Conservation (phyloP, 92 coral and sea anemone genomes). For the Umimayanthus chanpuru region DNA sequence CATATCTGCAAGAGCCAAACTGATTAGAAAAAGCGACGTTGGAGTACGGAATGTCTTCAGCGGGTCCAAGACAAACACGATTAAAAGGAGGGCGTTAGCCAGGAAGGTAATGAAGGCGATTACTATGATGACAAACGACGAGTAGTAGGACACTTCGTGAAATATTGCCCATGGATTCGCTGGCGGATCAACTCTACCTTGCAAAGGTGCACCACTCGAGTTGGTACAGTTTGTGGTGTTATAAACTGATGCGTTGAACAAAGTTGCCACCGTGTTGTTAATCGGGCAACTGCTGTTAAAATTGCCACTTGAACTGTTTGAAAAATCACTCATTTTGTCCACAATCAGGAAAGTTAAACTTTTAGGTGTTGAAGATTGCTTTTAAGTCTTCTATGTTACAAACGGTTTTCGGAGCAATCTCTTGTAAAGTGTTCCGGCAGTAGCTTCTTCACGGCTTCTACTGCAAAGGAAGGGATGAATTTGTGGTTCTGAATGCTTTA, state of each 20-base stretch:
- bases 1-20: slow-evolving; percentile 43
- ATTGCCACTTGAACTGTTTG: neutral
- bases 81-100: slow-evolving; percentile 39
- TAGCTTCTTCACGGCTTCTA: no score
- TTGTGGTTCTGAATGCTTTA: neutral
- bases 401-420: neutral
- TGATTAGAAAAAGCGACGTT: slow-evolving; percentile 43
- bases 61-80: slow-evolving; percentile 48
- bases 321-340: neutral
- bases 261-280: neutral
- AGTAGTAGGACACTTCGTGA: slow-evolving; percentile 27
- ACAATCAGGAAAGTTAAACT: neutral
- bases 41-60: slow-evolving; percentile 41
- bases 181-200: neutral
- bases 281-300: neutral
- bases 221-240: neutral
- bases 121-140: slow-evolving; percentile 39
- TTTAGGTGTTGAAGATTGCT: neutral
- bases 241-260: neutral
- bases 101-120: slow-evolving; percentile 32
- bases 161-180: slow-evolving; percentile 12
- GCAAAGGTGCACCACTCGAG: neutral
- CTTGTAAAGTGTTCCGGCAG: neutral
- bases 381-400: neutral
- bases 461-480: neutral